Evolutionary conservation across 92 coral and sea anemone genomes (phyloP).

Genomic region (Epizoanthus illoricatus): DNA sequence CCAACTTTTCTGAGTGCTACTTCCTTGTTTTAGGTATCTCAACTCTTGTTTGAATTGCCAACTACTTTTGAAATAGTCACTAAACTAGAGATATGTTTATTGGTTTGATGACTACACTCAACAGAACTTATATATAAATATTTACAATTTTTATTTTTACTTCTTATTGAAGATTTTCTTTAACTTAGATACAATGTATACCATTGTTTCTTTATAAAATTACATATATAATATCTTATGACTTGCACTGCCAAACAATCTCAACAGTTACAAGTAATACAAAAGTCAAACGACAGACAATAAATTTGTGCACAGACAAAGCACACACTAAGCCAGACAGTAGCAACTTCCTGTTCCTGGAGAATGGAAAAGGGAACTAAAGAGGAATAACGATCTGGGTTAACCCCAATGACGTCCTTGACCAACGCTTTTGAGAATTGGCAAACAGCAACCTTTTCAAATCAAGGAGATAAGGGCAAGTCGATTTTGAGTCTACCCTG

Average conservation of each 20-base stretch:
- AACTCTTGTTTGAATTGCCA: too few relatives aligned
- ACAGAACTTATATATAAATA: constrained; percentile 18
- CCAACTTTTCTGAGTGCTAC: too few relatives aligned
- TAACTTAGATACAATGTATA: background rate
- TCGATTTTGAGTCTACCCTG: background rate
- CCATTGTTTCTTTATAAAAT: background rate
- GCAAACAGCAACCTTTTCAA: background rate
- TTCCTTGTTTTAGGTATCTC: too few relatives aligned
- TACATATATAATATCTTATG: background rate
- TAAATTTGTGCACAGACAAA: constrained; percentile 1
- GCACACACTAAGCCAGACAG: background rate
- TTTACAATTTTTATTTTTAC: constrained; percentile 8
- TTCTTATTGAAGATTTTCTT: constrained; percentile 6
- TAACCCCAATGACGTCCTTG: background rate
- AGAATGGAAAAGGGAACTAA: background rate
- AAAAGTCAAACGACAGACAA: background rate
- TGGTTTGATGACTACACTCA: background rate
- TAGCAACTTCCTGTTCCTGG: background rate
- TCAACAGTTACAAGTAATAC: background rate
- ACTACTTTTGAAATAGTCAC: too few relatives aligned
- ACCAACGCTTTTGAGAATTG: background rate
- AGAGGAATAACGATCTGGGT: background rate
- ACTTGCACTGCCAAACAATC: background rate
- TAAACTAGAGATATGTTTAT: background rate
- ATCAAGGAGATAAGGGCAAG: background rate